A percentile compares a stretch with the other conserved stretches of the same genome.
phyloP scores from a whole-genome alignment of 2,888 invertebrate species.

The Liodrosophila aerea region DNA sequence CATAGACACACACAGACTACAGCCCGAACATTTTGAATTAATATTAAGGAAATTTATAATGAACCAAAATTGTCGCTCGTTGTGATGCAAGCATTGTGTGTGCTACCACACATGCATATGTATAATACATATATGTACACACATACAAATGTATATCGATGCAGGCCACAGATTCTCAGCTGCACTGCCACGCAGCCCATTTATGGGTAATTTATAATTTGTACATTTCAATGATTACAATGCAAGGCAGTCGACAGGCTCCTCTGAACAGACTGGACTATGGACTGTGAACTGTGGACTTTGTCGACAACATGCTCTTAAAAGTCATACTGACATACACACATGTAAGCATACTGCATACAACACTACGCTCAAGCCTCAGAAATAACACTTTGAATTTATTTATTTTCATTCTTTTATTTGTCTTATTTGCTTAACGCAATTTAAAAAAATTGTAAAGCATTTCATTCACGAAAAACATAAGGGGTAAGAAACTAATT shows the following conservation, averaged over 20 bases:
- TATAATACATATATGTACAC: conserved; percentile 1
- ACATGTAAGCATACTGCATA: neutral
- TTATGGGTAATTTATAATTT: conserved; percentile 76
- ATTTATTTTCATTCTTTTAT: neutral
- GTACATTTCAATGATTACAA: conserved; percentile 72
- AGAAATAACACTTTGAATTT: too few species aligned
- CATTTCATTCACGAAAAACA: too few species aligned
- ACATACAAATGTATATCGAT: conserved; percentile 3
- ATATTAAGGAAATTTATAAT: conserved; percentile 76
- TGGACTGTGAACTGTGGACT: neutral
- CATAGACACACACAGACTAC: conserved; percentile 15
- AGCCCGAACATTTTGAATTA: conserved; percentile 67
- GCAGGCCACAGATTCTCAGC: conserved; percentile 13
- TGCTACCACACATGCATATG: neutral
- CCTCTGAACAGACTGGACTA: conserved; percentile 9
- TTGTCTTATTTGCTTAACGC: too few species aligned
- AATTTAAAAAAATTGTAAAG: too few species aligned
- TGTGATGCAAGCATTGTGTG: conserved; percentile 48
- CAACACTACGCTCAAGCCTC: conserved; percentile 1
- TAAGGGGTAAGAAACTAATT: too few species aligned
- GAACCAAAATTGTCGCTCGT: conserved; percentile 70
- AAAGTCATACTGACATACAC: conserved; percentile 8
- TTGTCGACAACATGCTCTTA: conserved; percentile 37
- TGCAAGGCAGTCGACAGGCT: conserved; percentile 27
- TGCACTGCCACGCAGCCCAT: conserved; percentile 37